Conservation (phyloP, 2,113 vertebrate genomes). For the Cebidichthys violaceus region DNA sequence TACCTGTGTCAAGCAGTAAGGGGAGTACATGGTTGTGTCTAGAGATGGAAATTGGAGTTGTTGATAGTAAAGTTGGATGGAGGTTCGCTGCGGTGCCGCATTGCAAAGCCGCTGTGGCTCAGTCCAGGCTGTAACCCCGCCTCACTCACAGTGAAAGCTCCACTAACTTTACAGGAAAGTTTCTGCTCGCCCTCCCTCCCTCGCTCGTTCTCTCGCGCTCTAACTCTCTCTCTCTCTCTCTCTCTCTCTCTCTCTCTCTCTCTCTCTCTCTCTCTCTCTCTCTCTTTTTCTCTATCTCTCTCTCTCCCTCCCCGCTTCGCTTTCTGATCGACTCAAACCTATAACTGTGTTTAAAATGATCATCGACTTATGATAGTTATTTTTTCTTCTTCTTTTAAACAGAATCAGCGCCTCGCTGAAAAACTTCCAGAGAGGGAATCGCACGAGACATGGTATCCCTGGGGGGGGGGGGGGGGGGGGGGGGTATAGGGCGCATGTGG, state of each 20-base stretch:
- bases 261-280: constrained; percentile 46
- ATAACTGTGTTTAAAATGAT: constrained; percentile 34
- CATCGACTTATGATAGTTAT: too few species aligned
- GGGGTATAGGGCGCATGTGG: constrained; percentile 1
- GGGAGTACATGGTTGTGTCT: constrained; percentile 86
- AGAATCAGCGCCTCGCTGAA: neutral
- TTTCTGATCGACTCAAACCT: constrained; percentile 28
- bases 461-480: neutral
- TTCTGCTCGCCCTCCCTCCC: constrained; percentile 70
- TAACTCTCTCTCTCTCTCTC: constrained; percentile 32
- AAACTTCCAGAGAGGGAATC: neutral
- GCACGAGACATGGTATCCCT: constrained; percentile 10
- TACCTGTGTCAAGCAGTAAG: constrained; percentile 90
- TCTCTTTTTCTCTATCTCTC: constrained; percentile 25
- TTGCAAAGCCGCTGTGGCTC: constrained; percentile 83
- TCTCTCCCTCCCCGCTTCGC: constrained; percentile 27
- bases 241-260: constrained; percentile 30
- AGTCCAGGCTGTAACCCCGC: constrained; percentile 86
- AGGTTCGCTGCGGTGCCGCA: constrained; percentile 86
- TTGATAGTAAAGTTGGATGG: constrained; percentile 83
- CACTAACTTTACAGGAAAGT: constrained; percentile 83
- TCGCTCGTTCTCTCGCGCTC: constrained; percentile 26
- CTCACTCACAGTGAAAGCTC: constrained; percentile 87
- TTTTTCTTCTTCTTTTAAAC: neutral
- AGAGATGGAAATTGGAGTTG: constrained; percentile 76